phyloP scores from a whole-genome alignment of 2,888 invertebrate species.

The Andrena praecox region DNA sequence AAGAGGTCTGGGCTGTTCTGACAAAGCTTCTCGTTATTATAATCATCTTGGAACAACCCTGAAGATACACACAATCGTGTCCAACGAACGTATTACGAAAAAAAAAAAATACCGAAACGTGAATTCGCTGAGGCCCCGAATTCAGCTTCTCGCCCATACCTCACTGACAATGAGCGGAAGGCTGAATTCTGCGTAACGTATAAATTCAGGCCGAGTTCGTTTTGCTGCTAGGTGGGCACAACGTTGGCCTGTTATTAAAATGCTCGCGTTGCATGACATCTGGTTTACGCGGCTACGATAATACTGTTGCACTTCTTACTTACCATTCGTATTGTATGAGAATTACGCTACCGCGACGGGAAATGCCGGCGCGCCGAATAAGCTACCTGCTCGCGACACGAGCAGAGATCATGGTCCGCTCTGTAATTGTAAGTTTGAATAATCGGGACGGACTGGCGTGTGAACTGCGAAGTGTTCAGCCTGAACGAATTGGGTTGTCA shows the following conservation, averaged over 20 bases:
- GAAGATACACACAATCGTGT: no score
- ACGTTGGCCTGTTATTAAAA: constrained; percentile 43
- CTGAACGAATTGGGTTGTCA: constrained; percentile 29
- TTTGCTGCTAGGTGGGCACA: not conserved
- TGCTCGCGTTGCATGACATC: constrained; percentile 6
- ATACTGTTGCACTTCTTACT: constrained; percentile 36
- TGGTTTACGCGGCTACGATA: constrained; percentile 27
- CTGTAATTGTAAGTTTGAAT: constrained; percentile 60
- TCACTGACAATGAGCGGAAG: not conserved
- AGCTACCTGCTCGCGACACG: constrained; percentile 6
- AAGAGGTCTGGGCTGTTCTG: no score
- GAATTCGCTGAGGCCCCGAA: no score
- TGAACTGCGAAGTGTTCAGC: constrained; percentile 1
- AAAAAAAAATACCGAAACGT: no score
- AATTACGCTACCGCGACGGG: constrained; percentile 26
- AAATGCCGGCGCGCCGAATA: constrained; percentile 34
- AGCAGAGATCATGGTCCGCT: constrained; percentile 35
- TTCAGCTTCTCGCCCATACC: no score
- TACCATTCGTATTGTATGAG: constrained; percentile 54
- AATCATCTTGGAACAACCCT: no score
- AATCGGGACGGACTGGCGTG: constrained; percentile 42
- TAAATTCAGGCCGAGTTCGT: constrained; percentile 19
- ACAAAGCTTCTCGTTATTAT: no score
- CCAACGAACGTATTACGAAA: no score
- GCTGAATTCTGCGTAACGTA: constrained; percentile 4